Evolutionary conservation across 2,888 invertebrate species (phyloP).

Genomic region (Folsomia manolachei): DNA sequence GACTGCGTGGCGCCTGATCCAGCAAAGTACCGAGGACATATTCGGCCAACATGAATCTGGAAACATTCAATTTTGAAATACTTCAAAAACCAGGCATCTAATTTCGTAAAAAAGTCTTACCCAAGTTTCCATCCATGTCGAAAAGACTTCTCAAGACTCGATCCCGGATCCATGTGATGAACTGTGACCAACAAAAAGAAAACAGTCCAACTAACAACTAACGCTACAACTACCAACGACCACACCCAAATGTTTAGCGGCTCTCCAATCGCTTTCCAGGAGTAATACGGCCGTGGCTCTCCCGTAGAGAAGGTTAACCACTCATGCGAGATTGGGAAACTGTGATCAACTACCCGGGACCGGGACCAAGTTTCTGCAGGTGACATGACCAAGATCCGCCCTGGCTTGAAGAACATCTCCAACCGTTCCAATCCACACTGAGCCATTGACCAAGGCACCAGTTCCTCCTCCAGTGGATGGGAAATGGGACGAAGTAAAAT

Average conservation of each 20-base stretch:
- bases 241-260: slow-evolving; percentile 34
- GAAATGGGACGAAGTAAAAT: slow-evolving; percentile 35
- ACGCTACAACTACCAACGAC: slow-evolving; percentile 14
- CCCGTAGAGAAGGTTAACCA: slow-evolving; percentile 44
- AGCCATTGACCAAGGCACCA: slow-evolving; percentile 25
- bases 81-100: no score
- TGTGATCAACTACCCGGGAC: slow-evolving; percentile 26
- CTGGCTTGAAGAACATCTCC: slow-evolving; percentile 32
- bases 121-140: neutral
- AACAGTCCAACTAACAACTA: neutral
- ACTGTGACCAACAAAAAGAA: neutral
- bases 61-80: neutral
- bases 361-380: slow-evolving; percentile 34
- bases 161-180: no score
- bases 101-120: no score
- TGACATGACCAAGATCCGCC: slow-evolving; percentile 41
- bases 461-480: slow-evolving; percentile 44
- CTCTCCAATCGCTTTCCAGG: slow-evolving; percentile 40
- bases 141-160: no score
- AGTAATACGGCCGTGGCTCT: slow-evolving; percentile 24
- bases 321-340: slow-evolving; percentile 39
- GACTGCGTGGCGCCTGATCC: slow-evolving; percentile 33
- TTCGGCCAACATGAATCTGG: slow-evolving; percentile 8
- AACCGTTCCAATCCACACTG: slow-evolving; percentile 40
- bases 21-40: slow-evolving; percentile 30